Evolutionary conservation across 2,797 vertebrate species (phyloP), one percentile per base, ranked within the genome.

Genomic region (Schizothorax lantsangensis): DNA sequence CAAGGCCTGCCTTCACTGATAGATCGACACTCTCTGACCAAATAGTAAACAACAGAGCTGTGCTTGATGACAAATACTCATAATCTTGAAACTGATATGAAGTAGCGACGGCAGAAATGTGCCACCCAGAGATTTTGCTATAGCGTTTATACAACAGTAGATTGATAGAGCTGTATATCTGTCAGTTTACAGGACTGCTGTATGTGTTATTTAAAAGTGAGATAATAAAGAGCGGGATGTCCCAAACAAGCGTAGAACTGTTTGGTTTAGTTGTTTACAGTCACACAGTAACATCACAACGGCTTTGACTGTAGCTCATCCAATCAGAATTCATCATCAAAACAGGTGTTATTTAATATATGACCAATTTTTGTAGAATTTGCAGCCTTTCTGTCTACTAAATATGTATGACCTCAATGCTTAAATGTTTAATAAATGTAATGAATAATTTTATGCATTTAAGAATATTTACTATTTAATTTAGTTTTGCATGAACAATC

Each of bases 1-100:
- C 78, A 82, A 81, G 72, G 86, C 64, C 69, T 81, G 87, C 74
- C 36, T 73, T 77, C 9, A 52, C 68, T 86, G 73, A 79, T 74
- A 79, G 81, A 52, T 54, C 4, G 21, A 78, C 8, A 23, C 54
- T 74, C 71, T 14, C 40, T 49, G 43, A 74, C 23, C 26, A 38
- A 40, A 64, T 9, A 38, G 54, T 74, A 86, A 86, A 81, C 69
- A 81, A 74, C 78, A 40, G 30, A 74, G 77, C 40, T 2, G 14
- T 52, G 30, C 57, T 64, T 23, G 45, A 75, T 81, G 71, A 38
- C 54, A 64, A 43, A 64, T 66, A 40, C 79, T 6, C 38, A 45
- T 14, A 19, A 80, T 80, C 38, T 30, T 80, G 19, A 64, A 14
- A 74, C 17, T 30, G 68, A 81, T 52, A 38, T 74, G 47, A 26